Percentiles rank a stretch among this genome's conserved stretches.
Evolutionary conservation across 2,113 vertebrate genomes (phyloP).

Genomic region (Riparia riparia): DNA sequence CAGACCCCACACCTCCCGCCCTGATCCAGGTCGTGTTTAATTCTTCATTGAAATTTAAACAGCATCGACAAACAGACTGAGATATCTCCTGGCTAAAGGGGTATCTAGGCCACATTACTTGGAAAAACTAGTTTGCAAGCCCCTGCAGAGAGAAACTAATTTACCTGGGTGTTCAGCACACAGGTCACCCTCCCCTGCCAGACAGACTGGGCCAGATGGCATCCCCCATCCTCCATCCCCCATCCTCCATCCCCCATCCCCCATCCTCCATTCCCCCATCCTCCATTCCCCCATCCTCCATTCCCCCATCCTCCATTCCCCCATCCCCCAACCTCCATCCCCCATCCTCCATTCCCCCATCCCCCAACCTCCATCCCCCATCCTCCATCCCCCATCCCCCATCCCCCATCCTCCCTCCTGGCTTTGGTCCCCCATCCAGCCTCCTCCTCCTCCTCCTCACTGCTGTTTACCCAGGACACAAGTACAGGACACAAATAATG

Average conservation of each 20-base stretch:
- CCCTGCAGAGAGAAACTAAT: not conserved
- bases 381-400: too few species aligned
- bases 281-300: too few species aligned
- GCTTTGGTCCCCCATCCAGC: not conserved
- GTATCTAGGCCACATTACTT: not conserved
- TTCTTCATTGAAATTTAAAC: not conserved
- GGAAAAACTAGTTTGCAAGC: not conserved
- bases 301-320: too few species aligned
- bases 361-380: too few species aligned
- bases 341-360: too few species aligned
- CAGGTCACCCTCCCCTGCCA: not conserved
- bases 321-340: too few species aligned
- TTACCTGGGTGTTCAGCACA: not conserved
- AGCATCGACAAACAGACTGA: fast-evolving
- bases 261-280: too few species aligned
- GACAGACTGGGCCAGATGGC: not conserved
- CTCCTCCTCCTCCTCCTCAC: not conserved
- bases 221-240: not conserved
- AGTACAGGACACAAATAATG: not conserved
- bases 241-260: too few species aligned
- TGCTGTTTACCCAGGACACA: not conserved
- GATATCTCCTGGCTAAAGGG: not conserved
- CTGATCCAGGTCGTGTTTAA: not conserved
- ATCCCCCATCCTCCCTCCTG: not conserved
- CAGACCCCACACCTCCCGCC: not conserved